Percentiles rank a stretch among this genome's conserved stretches.
Conservation (phyloP, 2,888 invertebrate species). For the Diplolepis rosae region DNA sequence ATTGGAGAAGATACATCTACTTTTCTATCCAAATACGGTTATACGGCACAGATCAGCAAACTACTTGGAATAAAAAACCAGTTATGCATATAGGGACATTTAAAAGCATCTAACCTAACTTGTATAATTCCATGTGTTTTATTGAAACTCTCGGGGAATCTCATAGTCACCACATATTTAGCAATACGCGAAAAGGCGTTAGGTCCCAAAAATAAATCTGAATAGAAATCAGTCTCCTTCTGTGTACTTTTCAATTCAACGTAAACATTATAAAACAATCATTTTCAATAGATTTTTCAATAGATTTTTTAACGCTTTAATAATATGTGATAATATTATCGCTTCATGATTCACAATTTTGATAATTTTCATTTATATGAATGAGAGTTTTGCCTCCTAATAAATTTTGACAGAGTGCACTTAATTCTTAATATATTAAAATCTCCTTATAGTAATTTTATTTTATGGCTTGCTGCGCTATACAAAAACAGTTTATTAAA, state of each 20-base stretch:
- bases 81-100: slow-evolving; percentile 24
- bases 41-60: slow-evolving; percentile 15
- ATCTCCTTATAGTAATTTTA: too few species aligned
- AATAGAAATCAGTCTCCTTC: background rate
- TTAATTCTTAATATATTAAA: too few species aligned
- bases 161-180: background rate
- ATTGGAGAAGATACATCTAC: slow-evolving; percentile 16
- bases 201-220: background rate
- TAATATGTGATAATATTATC: too few species aligned
- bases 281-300: background rate
- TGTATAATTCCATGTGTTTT: background rate
- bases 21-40: slow-evolving; percentile 22
- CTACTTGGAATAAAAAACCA: slow-evolving; percentile 19
- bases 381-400: too few species aligned
- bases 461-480: too few species aligned
- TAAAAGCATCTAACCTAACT: background rate
- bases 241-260: background rate
- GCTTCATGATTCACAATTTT: too few species aligned
- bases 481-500: too few species aligned
- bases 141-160: background rate
- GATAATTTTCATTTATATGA: too few species aligned
- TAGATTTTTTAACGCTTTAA: too few species aligned
- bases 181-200: background rate
- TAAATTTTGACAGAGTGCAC: too few species aligned
- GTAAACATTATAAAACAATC: background rate